Evolutionary conservation across 2,113 vertebrate species (phyloP), one percentile per base, ranked within the genome.

Genomic region (Eleginops maclovinus): DNA sequence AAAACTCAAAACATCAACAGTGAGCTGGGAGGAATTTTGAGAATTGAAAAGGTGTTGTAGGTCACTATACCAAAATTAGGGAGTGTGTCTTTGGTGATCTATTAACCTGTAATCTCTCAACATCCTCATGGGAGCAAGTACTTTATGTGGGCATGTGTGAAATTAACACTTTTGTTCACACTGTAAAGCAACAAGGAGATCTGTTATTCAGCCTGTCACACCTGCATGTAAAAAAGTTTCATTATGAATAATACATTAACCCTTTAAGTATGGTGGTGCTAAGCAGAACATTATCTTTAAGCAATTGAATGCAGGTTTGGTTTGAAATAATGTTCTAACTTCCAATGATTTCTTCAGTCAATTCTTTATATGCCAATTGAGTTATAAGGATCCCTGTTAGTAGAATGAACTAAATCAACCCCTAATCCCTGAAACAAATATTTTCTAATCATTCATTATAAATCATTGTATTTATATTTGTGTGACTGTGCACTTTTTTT

Each of bases 191-290:
- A 59, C 15, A 26, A 44, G 15, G 14, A 50, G 15, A 28, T 85
- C 26, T 53, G 55, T 77, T 56, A 24, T 51, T 72, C 60, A 49
- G 51, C 21, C 47, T 41, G 50, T 49, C 71, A 82, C 62, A 80
- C 69, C 74, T 83, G 81, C 53, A 56, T 50, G 58, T 74, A 4
- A 77, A 61, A 69, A 73, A 82, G 54, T 89, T 87, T 86, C 65
- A 55, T 21, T 63, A 65, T 86, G 56, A 87, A 46, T 63, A 72
- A 78, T 60, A 58, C 43, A 55, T 61, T 17, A 87, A 70, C 36
- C 70, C 22, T 53, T 14, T 40, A 71, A 41, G 43, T 26, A 43
- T 36, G 0, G 5, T 13, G 24, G 13, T n/a, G 43, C 81, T 67
- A 63, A 47, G 46, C 17, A 17, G 28, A 72, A 21, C 22, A 54